Evolutionary conservation across 2,797 vertebrate species (phyloP).

Genomic region (Telmatherina bonti): DNA sequence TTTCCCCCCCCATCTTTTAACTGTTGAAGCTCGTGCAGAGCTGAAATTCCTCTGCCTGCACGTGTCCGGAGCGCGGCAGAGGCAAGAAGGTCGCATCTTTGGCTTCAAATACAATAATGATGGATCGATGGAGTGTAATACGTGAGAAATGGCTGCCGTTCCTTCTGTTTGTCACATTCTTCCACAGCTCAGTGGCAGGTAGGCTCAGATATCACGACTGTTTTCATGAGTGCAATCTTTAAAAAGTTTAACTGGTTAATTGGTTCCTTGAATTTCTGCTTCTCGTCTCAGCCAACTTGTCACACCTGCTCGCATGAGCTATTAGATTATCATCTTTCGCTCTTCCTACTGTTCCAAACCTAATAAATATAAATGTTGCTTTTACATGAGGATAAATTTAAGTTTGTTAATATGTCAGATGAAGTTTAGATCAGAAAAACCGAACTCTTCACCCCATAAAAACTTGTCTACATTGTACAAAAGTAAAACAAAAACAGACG

Average conservation of each 20-base stretch:
- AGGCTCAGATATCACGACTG: conserved; percentile 20
- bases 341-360: too few species aligned
- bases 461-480: not conserved
- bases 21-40: conserved; percentile 8
- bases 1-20: not conserved
- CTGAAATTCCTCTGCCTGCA: conserved; percentile 29
- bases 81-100: conserved; percentile 21
- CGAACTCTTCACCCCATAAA: not conserved
- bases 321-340: conserved; percentile 7
- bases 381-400: not conserved
- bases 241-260: conserved; percentile 10
- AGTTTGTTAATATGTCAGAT: not conserved
- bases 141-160: conserved; percentile 50
- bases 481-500: not conserved
- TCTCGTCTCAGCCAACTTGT: conserved; percentile 10
- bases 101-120: conserved; percentile 37
- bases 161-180: conserved; percentile 44
- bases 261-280: not conserved
- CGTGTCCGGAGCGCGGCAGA: conserved; percentile 42
- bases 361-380: not conserved
- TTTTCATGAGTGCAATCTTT: not conserved
- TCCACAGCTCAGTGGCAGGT: conserved; percentile 67
- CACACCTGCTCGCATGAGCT: conserved; percentile 17
- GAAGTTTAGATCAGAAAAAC: not conserved
- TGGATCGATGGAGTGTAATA: conserved; percentile 59